A percentile compares a stretch with the other conserved stretches of the same genome.
phyloP scores from a whole-genome alignment of 1,140 invertebrate genomes.

The Pogonognathellus flavescens region DNA sequence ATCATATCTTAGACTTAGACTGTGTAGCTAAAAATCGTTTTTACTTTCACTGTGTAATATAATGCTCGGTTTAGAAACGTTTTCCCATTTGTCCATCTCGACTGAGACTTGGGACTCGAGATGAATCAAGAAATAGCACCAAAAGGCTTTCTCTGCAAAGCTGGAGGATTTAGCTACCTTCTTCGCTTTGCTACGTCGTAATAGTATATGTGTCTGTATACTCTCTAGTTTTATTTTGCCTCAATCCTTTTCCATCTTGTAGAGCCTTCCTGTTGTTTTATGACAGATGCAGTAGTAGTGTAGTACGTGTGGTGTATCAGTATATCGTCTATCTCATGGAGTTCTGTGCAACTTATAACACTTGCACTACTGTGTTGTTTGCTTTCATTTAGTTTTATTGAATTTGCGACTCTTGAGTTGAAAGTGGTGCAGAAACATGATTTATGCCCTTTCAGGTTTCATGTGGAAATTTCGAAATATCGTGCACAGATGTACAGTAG shows the following conservation, averaged over 20 bases:
- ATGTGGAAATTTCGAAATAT: not conserved
- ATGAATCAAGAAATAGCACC: slow-evolving; percentile 42
- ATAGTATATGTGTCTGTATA: not conserved
- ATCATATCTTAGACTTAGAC: not conserved
- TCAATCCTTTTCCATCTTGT: slow-evolving; percentile 37
- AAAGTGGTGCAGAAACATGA: slow-evolving; percentile 41
- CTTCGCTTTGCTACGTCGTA: slow-evolving; percentile 30
- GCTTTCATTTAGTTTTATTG: slow-evolving; percentile 43
- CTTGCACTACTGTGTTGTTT: slow-evolving; percentile 9
- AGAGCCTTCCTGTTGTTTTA: not conserved
- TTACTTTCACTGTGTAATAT: not conserved
- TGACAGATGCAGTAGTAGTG: not conserved
- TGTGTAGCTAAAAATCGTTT: too few relatives aligned
- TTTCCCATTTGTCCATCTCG: slow-evolving; percentile 48
- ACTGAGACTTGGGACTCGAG: slow-evolving; percentile 27
- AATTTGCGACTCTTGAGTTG: slow-evolving; percentile 46
- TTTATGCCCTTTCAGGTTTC: slow-evolving; percentile 46
- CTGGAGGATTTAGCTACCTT: slow-evolving; percentile 30
- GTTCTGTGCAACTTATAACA: not conserved
- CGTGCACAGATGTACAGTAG: not conserved
- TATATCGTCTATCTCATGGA: too few relatives aligned
- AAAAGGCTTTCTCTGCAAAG: slow-evolving; percentile 26
- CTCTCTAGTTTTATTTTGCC: not conserved
- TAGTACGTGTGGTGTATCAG: not conserved
- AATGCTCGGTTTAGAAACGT: not conserved